These are phyloP conservation scores for Prosopocoilus inquinatus DNA, from an alignment of 2,888 invertebrate genomes.

Conservation along the genomic window DNA sequence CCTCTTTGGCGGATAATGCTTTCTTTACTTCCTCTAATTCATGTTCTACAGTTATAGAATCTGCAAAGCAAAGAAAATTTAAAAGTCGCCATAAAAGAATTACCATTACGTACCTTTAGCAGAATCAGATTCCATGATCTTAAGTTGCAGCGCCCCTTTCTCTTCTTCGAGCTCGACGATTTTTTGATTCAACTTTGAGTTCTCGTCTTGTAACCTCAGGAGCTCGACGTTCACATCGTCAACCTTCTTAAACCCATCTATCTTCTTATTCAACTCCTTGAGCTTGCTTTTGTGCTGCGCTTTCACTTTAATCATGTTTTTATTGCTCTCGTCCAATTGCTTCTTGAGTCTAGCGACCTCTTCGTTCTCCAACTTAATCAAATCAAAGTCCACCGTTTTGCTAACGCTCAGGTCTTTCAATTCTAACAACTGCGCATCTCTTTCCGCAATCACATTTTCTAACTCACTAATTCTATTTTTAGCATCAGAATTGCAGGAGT, in stretches of 20 bases:
- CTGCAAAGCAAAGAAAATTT: constrained; percentile 26
- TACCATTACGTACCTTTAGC: constrained; percentile 56
- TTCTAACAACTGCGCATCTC: constrained; percentile 28
- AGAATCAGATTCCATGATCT: constrained; percentile 77
- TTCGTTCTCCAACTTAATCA: constrained; percentile 36
- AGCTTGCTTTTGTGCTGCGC: constrained; percentile 69
- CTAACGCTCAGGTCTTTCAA: constrained; percentile 50
- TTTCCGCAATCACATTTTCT: constrained; percentile 21
- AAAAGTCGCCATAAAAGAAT: constrained; percentile 8
- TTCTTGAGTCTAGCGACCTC: constrained; percentile 59
- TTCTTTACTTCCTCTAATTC: constrained; percentile 36
- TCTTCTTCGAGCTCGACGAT: constrained; percentile 85
- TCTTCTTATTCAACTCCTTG: constrained; percentile 74
- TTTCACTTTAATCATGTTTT: constrained; percentile 73
- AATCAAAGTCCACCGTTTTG: constrained; percentile 32
- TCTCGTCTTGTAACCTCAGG: constrained; percentile 61
- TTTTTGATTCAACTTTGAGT: constrained; percentile 66
- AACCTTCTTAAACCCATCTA: constrained; percentile 64
- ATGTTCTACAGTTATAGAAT: constrained; percentile 33
- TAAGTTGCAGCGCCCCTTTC: constrained; percentile 78
- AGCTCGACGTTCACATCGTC: constrained; percentile 69
- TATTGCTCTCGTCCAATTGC: constrained; percentile 73
- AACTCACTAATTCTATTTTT: constrained; percentile 24
- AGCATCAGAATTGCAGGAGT: neutral
- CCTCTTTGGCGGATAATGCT: constrained; percentile 36